Evolutionary conservation across 2,888 invertebrate genomes (phyloP).

Genomic region (Halocaridina rubra): DNA sequence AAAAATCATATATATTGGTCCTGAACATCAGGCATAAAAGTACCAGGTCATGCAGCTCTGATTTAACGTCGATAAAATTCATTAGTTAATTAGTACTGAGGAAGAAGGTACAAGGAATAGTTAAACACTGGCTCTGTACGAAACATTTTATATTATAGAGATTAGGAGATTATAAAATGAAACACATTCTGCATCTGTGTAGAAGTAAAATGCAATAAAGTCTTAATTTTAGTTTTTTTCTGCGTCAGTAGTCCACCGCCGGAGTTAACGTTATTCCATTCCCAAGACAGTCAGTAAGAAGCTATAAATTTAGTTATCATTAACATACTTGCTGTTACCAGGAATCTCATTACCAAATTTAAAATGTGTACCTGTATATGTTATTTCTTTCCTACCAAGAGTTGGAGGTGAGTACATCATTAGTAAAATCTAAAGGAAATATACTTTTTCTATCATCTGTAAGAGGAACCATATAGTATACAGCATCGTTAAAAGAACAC

Average conservation of each 20-base stretch:
- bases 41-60: background rate
- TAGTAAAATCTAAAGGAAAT: background rate
- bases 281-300: constrained; percentile 49
- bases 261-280: constrained; percentile 44
- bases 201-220: constrained; percentile 53
- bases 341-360: background rate
- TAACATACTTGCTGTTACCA: background rate
- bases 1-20: too few relatives aligned
- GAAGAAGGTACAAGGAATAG: constrained; percentile 33
- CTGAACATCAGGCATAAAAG: background rate
- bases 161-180: constrained; percentile 55
- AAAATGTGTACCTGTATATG: background rate
- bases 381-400: background rate
- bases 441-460: background rate
- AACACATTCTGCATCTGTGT: constrained; percentile 55
- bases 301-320: constrained; percentile 12
- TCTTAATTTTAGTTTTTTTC: constrained; percentile 41
- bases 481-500: background rate
- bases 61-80: too few relatives aligned
- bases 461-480: background rate
- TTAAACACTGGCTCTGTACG: constrained; percentile 51
- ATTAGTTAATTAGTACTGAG: constrained; percentile 31
- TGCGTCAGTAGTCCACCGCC: constrained; percentile 41
- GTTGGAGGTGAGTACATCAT: background rate
- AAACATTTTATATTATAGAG: constrained; percentile 56